These are phyloP conservation scores for Hirtodrosophila cameraria DNA, from an alignment of 2,888 invertebrate genomes.

Conservation along the genomic window DNA sequence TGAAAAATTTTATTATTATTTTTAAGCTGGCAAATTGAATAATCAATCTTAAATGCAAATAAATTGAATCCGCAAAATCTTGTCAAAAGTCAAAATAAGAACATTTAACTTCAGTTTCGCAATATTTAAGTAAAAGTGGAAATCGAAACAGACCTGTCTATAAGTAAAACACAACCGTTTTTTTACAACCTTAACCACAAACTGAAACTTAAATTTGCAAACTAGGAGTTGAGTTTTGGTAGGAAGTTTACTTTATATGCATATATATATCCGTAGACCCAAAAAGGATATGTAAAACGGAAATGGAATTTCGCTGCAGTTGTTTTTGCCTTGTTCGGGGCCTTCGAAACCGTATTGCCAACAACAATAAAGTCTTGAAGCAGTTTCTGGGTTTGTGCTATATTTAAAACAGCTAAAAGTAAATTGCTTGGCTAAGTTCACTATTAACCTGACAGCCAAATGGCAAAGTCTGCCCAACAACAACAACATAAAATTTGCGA, in stretches of 20 bases:
- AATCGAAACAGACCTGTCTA: too few relatives aligned
- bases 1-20: too few relatives aligned
- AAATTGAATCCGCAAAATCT: too few relatives aligned
- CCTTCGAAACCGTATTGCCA: neutral
- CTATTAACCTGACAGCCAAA: constrained; percentile 44
- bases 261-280: constrained; percentile 28
- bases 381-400: neutral
- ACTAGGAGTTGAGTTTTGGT: neutral
- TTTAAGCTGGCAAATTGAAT: too few relatives aligned
- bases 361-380: neutral
- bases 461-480: constrained; percentile 15
- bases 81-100: too few relatives aligned
- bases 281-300: constrained; percentile 20
- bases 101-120: too few relatives aligned
- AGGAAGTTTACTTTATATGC: constrained; percentile 19
- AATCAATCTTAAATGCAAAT: too few relatives aligned
- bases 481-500: constrained; percentile 28
- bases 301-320: constrained; percentile 30
- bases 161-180: neutral
- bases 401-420: constrained; percentile 1
- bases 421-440: constrained; percentile 27
- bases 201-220: neutral
- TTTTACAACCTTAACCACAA: neutral
- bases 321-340: constrained; percentile 7
- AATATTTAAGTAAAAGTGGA: too few relatives aligned